These are phyloP conservation scores for Ibidorhyncha struthersii DNA, from an alignment of 2,113 vertebrate genomes.

Conservation along the genomic window DNA sequence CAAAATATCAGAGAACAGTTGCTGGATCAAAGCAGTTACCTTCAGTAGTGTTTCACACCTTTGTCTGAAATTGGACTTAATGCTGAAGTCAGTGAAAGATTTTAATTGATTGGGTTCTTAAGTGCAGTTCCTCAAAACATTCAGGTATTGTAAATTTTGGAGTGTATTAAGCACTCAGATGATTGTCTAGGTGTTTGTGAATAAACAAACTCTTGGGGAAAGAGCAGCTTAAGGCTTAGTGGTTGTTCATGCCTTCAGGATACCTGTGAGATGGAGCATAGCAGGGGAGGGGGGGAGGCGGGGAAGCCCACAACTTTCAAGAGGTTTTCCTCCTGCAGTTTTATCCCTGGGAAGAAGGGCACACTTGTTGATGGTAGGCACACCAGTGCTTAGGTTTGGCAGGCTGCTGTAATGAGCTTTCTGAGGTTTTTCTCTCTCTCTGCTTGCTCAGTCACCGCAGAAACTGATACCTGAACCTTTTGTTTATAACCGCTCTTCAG, in stretches of 20 bases:
- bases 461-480: background rate
- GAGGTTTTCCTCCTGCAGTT: background rate
- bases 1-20: background rate
- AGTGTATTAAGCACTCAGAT: background rate
- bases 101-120: background rate
- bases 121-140: background rate
- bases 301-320: background rate
- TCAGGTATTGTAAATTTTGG: background rate
- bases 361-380: fast-evolving
- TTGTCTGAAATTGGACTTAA: background rate
- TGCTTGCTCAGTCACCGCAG: background rate
- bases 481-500: background rate
- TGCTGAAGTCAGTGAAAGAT: background rate
- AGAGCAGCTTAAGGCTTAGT: background rate
- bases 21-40: background rate
- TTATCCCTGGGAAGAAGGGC: background rate
- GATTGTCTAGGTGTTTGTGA: background rate
- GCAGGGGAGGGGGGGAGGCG: too few relatives aligned
- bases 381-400: background rate
- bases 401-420: background rate
- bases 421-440: background rate
- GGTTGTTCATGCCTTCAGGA: background rate
- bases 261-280: background rate
- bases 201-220: background rate
- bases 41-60: background rate